Evolutionary conservation across 2,797 vertebrate species (phyloP), one percentile per base, ranked within the genome.

Genomic region (Eulemur albifrons): DNA sequence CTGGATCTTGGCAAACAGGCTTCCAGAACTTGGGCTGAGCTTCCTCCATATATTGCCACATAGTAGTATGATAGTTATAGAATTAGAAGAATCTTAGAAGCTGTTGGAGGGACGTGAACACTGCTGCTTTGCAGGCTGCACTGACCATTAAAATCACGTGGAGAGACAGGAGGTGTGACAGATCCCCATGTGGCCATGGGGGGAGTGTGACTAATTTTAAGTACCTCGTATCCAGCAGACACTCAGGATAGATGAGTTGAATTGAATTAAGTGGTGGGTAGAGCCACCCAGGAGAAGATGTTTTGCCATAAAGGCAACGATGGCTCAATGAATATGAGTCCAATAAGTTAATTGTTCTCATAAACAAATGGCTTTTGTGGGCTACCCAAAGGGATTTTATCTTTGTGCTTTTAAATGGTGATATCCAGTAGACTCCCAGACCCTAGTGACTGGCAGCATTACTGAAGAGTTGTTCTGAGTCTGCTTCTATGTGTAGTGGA

Each of bases 21-120:
- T 79, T 94, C n/a, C 40, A 93, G 95, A 95, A 50, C 38, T 15
- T 79, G 54, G 63, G 27, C 32, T 79, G 59, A 93, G 35, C 92
- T 90, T 81, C 61, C 52, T 89, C 40, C 48, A 67, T 25, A 69
- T 67, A 84, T 61, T 89, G 32, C 72, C 72, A 80, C n/a, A 70
- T 45, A 75, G 11, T 59, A 17, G 76, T 76, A 70, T 52, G 92
- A 81, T 67, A 80, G 69, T 52, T 82, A 6, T 59, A 48, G 57
- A 90, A 72, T 57, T 76, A 72, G 61, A 76, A 65, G 77, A 77
- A 61, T 27, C 54, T 43, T 76, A 63, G 45, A 72, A 90, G 50
- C 45, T 84, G 15, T 77, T 73, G 13, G 48, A 73, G 89, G 45
- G 84, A 14, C 52, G 18, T 61, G 86, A 82, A 88, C 48, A 50